Conservation (phyloP, 2,797 vertebrate genomes). For the Bradypus variegatus region DNA sequence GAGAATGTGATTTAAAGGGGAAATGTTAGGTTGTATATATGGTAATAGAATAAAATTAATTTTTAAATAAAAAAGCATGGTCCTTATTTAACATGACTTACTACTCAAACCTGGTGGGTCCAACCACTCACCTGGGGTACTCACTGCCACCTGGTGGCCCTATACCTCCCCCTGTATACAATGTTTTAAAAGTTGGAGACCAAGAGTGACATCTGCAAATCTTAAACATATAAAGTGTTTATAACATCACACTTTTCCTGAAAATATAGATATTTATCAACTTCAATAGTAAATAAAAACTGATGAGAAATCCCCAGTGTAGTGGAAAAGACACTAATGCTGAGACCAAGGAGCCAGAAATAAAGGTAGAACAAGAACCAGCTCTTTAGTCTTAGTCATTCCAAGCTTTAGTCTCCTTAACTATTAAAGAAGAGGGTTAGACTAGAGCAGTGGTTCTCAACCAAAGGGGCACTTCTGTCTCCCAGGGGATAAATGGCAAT, state of each 20-base stretch:
- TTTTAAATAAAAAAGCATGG: slow-evolving; percentile 27
- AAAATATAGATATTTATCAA: background rate
- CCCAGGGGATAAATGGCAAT: background rate
- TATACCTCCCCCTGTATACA: background rate
- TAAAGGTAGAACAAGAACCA: background rate
- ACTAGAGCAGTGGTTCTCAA: background rate
- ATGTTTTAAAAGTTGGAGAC: background rate
- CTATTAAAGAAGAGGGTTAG: background rate
- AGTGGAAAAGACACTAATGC: background rate
- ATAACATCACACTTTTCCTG: background rate
- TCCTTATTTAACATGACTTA: background rate
- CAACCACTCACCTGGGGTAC: background rate
- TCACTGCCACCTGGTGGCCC: background rate
- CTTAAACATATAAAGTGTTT: background rate
- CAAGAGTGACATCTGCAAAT: background rate
- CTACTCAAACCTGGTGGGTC: background rate
- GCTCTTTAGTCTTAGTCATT: slow-evolving; percentile 6
- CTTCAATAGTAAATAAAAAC: background rate
- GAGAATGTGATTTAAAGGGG: background rate
- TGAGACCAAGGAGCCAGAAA: background rate
- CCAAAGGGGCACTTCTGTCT: background rate
- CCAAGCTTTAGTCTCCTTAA: slow-evolving; percentile 14
- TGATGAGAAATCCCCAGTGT: background rate
- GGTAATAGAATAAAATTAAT: background rate
- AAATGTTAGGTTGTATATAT: too few species aligned